These are phyloP conservation scores for Dendropsophus ebraccatus DNA, from an alignment of 2,113 vertebrate species.

Conservation along the genomic window DNA sequence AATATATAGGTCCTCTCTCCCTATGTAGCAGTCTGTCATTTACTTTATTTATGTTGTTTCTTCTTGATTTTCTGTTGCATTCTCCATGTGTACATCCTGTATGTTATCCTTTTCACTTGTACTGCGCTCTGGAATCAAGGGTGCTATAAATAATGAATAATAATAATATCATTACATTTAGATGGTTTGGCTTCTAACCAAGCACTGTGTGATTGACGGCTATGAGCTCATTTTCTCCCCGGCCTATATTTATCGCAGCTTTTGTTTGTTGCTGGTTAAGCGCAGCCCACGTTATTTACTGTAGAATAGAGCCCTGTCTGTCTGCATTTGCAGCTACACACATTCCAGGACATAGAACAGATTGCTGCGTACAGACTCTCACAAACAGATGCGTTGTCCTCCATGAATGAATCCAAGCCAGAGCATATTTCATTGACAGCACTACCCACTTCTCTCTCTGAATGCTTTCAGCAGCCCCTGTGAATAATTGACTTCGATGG, in stretches of 20 bases:
- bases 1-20: no score
- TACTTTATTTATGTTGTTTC: no score
- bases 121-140: no score
- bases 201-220: background rate
- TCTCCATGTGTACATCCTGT: no score
- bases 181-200: background rate
- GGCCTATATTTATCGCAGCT: background rate
- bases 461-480: slow-evolving; percentile 21
- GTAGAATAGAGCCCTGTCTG: background rate
- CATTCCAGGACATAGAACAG: slow-evolving; percentile 41
- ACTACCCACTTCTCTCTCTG: background rate
- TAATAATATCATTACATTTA: background rate
- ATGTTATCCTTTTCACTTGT: no score
- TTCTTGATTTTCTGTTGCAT: no score
- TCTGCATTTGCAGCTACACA: slow-evolving; percentile 5
- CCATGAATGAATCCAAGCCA: slow-evolving; percentile 2
- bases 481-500: slow-evolving; percentile 17
- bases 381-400: slow-evolving; percentile 37
- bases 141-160: no score
- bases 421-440: slow-evolving; percentile 22
- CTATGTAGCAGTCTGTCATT: no score
- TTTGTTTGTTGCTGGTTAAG: slow-evolving; percentile 5
- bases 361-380: background rate
- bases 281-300: background rate
- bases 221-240: background rate